Evolutionary conservation across 2,797 vertebrate genomes (phyloP).

Genomic region (Pteronotus mesoamericanus): DNA sequence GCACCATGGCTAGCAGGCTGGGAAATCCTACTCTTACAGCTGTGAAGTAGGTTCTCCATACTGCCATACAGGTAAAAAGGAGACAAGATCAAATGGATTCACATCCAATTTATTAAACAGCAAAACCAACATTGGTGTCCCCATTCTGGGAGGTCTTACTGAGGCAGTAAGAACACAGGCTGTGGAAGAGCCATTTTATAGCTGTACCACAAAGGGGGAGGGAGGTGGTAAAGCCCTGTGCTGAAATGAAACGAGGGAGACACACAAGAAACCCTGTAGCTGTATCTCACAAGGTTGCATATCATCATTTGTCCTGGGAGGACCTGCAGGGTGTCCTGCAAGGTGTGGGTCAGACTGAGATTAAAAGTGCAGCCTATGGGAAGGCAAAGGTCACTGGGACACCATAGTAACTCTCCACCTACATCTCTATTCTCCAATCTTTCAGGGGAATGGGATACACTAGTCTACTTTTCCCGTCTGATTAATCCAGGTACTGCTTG

Average conservation of each 20-base stretch:
- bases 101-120: not conserved
- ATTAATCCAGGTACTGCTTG: not conserved
- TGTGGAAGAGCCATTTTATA: not conserved
- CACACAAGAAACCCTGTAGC: not conserved
- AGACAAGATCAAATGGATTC: not conserved
- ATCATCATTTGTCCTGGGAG: not conserved
- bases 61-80: not conserved
- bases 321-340: not conserved
- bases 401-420: not conserved
- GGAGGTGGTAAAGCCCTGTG: not conserved
- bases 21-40: not conserved
- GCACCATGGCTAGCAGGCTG: not conserved
- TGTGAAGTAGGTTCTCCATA: not conserved
- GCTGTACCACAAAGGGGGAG: not conserved
- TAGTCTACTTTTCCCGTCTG: not conserved
- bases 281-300: not conserved
- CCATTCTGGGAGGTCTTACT: not conserved
- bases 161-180: not conserved
- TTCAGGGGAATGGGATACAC: not conserved
- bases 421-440: not conserved
- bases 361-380: not conserved
- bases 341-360: not conserved
- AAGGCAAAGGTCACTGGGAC: not conserved
- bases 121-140: not conserved
- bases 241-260: not conserved